These are phyloP conservation scores for Phyllotis vaccarum DNA, from an alignment of 2,797 vertebrate genomes.

Conservation along the genomic window DNA sequence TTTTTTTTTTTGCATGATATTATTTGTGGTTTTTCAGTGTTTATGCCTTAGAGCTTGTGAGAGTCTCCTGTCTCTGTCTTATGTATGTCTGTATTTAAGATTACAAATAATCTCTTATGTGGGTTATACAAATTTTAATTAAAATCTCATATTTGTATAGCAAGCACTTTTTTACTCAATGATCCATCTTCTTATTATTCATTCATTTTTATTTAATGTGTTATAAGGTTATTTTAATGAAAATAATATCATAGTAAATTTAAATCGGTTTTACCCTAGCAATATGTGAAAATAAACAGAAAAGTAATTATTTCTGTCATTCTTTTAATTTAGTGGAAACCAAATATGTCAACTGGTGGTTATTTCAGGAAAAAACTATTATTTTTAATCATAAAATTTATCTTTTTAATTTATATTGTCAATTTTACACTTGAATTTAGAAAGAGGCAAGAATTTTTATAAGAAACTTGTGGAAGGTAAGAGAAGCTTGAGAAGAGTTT, in stretches of 20 bases:
- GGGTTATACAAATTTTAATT: not conserved
- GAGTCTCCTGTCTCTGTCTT: not conserved
- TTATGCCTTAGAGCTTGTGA: no score
- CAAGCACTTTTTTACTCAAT: not conserved
- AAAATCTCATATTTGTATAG: not conserved
- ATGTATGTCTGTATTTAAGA: not conserved
- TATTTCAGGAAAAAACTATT: not conserved
- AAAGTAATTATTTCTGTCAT: not conserved
- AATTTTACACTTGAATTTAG: not conserved
- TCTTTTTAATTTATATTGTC: not conserved
- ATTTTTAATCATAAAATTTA: not conserved
- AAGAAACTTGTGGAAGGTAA: not conserved
- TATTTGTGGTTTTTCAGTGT: not conserved
- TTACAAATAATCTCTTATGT: not conserved
- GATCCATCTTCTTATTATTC: not conserved
- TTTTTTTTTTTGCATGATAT: not conserved
- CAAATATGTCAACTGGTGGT: not conserved
- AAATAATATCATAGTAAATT: not conserved
- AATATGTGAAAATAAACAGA: not conserved
- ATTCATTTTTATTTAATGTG: not conserved
- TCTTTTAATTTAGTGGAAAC: not conserved
- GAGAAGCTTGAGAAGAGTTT: not conserved
- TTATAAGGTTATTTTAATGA: not conserved
- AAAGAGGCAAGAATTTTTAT: not conserved
- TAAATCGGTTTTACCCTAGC: not conserved